These are phyloP conservation scores for Pelmatolapia mariae DNA, from an alignment of 2,113 vertebrate genomes.

Conservation along the genomic window DNA sequence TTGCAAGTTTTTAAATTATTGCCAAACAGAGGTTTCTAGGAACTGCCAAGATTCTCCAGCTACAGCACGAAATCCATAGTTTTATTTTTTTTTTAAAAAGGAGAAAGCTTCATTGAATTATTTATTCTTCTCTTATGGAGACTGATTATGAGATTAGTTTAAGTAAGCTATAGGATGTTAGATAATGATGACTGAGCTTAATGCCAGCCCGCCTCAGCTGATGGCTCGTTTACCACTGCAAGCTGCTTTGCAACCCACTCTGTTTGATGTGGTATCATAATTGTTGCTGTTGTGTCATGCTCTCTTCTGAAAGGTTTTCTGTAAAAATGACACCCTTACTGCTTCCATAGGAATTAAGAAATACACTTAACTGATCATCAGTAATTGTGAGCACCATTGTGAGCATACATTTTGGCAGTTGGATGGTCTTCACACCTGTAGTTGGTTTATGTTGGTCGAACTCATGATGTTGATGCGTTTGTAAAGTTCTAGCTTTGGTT, in stretches of 20 bases:
- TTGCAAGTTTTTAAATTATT: neutral
- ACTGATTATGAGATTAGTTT: neutral
- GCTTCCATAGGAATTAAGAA: neutral
- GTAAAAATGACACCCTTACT: neutral
- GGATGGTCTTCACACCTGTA: neutral
- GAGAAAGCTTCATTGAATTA: neutral
- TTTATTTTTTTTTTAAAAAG: neutral
- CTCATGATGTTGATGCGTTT: neutral
- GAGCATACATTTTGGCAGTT: neutral
- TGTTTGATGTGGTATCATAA: neutral
- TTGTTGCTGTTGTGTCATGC: neutral
- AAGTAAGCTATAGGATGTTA: neutral
- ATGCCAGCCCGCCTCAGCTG: neutral
- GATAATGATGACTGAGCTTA: neutral
- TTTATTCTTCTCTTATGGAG: neutral
- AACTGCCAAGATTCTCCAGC: neutral
- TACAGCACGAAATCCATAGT: neutral
- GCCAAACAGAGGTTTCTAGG: neutral
- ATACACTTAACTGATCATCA: neutral
- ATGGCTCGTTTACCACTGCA: neutral
- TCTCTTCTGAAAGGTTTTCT: neutral
- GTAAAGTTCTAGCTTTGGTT: neutral
- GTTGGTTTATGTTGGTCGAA: neutral
- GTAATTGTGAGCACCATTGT: neutral
- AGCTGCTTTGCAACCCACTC: neutral